Conservation (phyloP, 2,797 vertebrate species). For the Triplophysa yarkandensis region DNA sequence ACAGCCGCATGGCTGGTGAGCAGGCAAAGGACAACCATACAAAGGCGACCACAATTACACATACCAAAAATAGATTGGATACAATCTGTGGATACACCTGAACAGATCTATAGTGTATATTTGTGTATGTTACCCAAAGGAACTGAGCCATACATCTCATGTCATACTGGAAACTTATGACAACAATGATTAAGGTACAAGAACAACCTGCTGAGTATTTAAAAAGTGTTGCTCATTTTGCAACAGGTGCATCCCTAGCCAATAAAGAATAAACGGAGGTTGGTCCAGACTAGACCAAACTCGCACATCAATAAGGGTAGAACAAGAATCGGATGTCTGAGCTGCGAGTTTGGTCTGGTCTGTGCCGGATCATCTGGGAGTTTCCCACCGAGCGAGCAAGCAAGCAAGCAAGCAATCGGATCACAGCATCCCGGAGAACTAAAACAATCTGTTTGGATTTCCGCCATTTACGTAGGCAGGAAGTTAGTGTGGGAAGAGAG, state of each 20-base stretch:
- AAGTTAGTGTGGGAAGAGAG: constrained; percentile 13
- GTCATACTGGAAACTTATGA: not conserved
- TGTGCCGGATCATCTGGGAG: constrained; percentile 48
- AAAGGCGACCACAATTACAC: constrained; percentile 1
- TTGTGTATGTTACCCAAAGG: not conserved
- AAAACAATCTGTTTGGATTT: constrained; percentile 55
- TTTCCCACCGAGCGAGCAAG: constrained; percentile 54
- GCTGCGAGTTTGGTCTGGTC: constrained; percentile 34
- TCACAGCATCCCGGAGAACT: constrained; percentile 52
- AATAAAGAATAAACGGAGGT: not conserved
- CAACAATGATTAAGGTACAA: not conserved
- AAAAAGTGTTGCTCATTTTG: not conserved
- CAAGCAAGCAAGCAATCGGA: constrained; percentile 52
- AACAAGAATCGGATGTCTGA: not conserved
- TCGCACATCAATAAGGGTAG: not conserved
- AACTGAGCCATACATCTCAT: not conserved
- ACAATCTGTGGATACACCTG: not conserved
- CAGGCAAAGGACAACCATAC: constrained; percentile 24
- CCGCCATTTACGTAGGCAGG: constrained; percentile 38
- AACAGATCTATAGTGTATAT: not conserved
- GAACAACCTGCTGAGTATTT: not conserved
- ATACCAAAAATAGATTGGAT: not conserved
- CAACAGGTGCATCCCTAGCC: constrained; percentile 8
- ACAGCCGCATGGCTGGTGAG: not conserved
- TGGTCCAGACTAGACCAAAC: not conserved